These are phyloP conservation scores for Montipora cactus DNA, from an alignment of 64 coral and sea anemone species.

Conservation along the genomic window DNA sequence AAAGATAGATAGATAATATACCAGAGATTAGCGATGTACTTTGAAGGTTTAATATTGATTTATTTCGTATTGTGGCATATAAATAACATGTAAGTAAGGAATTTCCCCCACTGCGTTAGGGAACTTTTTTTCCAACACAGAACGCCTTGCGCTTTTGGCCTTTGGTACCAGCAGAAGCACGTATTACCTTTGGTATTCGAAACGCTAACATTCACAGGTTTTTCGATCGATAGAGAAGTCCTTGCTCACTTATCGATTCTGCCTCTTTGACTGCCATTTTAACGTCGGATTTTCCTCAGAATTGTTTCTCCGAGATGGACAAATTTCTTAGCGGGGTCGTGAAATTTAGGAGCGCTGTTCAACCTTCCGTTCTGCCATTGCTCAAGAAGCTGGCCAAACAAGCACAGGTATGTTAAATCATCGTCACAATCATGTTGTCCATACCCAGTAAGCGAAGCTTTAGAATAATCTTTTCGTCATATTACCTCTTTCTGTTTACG, in stretches of 20 bases:
- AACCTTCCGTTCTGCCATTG: constrained; percentile 58
- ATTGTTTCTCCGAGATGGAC: constrained; percentile 60
- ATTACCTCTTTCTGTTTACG: too few species aligned
- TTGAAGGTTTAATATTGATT: too few species aligned
- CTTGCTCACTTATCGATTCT: too few species aligned
- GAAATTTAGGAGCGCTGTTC: constrained; percentile 59
- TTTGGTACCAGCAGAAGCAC: not conserved
- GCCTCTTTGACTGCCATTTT: too few species aligned
- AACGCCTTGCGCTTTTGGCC: not conserved
- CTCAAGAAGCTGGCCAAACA: constrained; percentile 76
- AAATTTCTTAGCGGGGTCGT: constrained; percentile 78
- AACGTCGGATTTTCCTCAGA: not conserved
- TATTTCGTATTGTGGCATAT: not conserved
- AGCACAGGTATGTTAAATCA: constrained; percentile 52
- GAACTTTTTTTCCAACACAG: not conserved
- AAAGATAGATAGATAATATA: too few species aligned
- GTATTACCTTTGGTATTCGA: too few species aligned
- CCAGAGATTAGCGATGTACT: too few species aligned
- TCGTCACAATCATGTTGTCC: too few species aligned
- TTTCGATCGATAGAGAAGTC: too few species aligned
- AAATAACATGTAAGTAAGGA: not conserved
- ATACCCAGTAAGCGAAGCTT: not conserved
- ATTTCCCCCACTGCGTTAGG: not conserved
- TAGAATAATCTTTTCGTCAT: not conserved
- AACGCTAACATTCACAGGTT: too few species aligned